Base-by-base conservation (phyloP, 2,797 vertebrate genomes). In the Cossypha caffra region DNA sequence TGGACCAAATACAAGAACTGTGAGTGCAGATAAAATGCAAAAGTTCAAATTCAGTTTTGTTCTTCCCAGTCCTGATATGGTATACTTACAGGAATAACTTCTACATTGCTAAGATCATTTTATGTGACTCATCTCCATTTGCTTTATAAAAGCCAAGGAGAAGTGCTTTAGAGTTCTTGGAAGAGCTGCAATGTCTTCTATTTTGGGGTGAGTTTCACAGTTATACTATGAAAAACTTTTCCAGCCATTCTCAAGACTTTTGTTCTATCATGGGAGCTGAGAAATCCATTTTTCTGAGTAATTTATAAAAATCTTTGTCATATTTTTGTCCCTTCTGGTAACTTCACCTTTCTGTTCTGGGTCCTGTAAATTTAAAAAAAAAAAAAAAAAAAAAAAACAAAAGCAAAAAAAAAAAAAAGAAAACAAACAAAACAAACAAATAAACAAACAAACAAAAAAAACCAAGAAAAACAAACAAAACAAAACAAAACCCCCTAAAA, bases 41-140 rank as follows among this genome's bases (percentile, higher is more conserved):
- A 11, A 23, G 3, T 55, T 6, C 12, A 59, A 58, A 80, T 64
- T 42, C 7, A 75, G 15, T 15, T 23, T 43, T n/a, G 2, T 24
- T 67, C 4, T 75, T 75, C 11, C 4, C 28, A 8, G 17, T 1
- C 0, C 40, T 86, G 45, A 7, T 26, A 25, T 6, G 3, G 1
- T 37, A 35, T 29, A 35, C 10, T 52, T 68, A 33, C 1, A 40
- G 38, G 3, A 25, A 3, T 59, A 58, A 52, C 11, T 71, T 86
- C 55, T 43, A 37, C 18, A 16, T 51, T 43, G 10, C 5, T 83
- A 62, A 59, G 16, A 26, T 66, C 4, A 47, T 48, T 73, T 33
- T 26, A 37, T 59, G 5, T 63, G 18, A 35, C 16, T 83, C 33
- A 40, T 21, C 3, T 55, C 4, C 74, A 24, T 19, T 21, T 11